These are phyloP conservation scores for Patiria miniata DNA, from an alignment of 35 echinoderm and acorn worm genomes.

Conservation along the genomic window DNA sequence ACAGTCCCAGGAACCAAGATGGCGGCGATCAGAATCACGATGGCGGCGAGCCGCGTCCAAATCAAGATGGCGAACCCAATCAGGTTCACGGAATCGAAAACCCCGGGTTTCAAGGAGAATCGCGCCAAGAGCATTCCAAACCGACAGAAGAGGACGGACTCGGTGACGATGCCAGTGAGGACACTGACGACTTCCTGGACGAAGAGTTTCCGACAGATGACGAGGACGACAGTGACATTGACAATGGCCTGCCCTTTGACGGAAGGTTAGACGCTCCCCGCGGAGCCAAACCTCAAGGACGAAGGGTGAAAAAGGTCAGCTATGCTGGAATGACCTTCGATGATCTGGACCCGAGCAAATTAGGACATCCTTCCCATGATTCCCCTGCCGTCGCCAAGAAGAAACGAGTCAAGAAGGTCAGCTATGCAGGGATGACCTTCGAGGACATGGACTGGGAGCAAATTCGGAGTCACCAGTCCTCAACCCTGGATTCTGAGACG, in stretches of 20 bases:
- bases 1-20: not conserved
- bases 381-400: not conserved
- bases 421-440: slow-evolving; percentile 24
- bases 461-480: too few relatives aligned
- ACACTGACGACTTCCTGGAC: not conserved
- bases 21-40: not conserved
- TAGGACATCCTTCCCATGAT: not conserved
- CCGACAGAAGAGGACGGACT: not conserved
- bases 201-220: not conserved
- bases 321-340: slow-evolving; percentile 27
- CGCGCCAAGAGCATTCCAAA: not conserved
- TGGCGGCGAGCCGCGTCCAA: not conserved
- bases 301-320: slow-evolving; percentile 28
- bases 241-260: not conserved
- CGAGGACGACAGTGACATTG: slow-evolving; percentile 14
- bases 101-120: not conserved
- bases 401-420: slow-evolving; percentile 14
- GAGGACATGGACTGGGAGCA: slow-evolving; percentile 13
- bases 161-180: not conserved
- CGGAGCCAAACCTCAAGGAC: not conserved
- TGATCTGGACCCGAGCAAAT: not conserved
- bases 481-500: too few relatives aligned
- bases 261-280: not conserved
- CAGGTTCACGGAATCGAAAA: not conserved
- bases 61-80: not conserved